Evolutionary conservation across 1,140 invertebrate genomes (phyloP).

Genomic region (Dendroctonus ponderosae): DNA sequence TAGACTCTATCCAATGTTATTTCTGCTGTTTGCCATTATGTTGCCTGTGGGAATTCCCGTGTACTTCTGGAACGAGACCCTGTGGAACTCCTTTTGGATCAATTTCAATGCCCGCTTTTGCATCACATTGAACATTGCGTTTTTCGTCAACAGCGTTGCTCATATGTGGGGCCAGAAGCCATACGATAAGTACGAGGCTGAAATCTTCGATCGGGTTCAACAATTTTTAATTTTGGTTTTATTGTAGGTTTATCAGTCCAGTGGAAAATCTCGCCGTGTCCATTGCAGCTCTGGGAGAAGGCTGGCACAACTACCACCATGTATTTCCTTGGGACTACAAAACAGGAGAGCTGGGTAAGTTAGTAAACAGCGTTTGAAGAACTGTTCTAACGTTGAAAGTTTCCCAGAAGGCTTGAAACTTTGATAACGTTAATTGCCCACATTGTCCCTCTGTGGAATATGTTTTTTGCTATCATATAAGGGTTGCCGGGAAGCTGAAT

Average conservation of each 20-base stretch:
- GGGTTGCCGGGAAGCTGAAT: too few relatives aligned
- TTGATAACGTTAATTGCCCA: too few relatives aligned
- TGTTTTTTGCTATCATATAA: too few relatives aligned
- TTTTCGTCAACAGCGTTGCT: slow-evolving; percentile 89
- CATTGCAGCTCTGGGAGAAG: slow-evolving; percentile 73
- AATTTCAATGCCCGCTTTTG: slow-evolving; percentile 81
- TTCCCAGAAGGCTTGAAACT: too few relatives aligned
- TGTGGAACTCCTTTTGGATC: slow-evolving; percentile 79
- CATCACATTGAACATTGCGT: slow-evolving; percentile 84
- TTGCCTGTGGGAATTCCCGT: slow-evolving; percentile 78
- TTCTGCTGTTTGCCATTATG: slow-evolving; percentile 72
- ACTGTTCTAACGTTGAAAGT: too few relatives aligned
- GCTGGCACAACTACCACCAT: slow-evolving; percentile 96
- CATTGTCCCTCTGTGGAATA: too few relatives aligned
- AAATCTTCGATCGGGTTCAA: too few relatives aligned
- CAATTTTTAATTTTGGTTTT: slow-evolving; percentile 12
- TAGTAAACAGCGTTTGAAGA: neutral
- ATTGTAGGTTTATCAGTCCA: slow-evolving; percentile 66
- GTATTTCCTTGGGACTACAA: slow-evolving; percentile 87
- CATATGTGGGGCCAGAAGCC: slow-evolving; percentile 87
- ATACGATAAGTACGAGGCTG: slow-evolving; percentile 74
- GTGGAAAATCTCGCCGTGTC: slow-evolving; percentile 71
- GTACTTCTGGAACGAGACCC: slow-evolving; percentile 79
- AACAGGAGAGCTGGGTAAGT: slow-evolving; percentile 67
- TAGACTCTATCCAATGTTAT: slow-evolving; percentile 72